phyloP scores from a whole-genome alignment of 2,797 vertebrate species.

The Crenichthys baileyi region DNA sequence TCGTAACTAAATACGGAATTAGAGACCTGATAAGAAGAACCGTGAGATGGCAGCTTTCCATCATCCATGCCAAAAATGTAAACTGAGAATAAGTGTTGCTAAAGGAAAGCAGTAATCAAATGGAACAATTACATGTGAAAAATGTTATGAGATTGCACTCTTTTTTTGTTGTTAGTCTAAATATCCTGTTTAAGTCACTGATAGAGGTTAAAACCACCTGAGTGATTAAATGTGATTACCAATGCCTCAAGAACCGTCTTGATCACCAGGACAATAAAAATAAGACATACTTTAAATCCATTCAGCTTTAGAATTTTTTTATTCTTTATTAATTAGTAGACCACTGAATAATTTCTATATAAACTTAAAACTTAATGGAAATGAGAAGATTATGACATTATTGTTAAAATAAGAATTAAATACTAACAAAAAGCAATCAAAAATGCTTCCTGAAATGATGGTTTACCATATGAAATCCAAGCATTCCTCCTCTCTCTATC shows the following conservation, averaged over 20 bases:
- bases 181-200: constrained; percentile 30
- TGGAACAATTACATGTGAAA: constrained; percentile 10
- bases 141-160: constrained; percentile 5
- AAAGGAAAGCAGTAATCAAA: neutral
- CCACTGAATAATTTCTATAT: too few relatives aligned
- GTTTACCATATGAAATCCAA: constrained; percentile 1
- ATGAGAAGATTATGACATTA: neutral
- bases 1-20: neutral
- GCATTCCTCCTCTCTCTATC: neutral
- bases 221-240: constrained; percentile 36
- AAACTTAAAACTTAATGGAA: neutral
- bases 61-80: neutral
- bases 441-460: neutral
- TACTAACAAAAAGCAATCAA: neutral
- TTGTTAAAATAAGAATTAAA: neutral
- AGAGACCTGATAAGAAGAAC: neutral
- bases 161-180: constrained; percentile 15
- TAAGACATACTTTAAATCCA: constrained; percentile 10
- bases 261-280: constrained; percentile 3
- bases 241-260: constrained; percentile 5
- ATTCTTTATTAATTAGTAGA: too few relatives aligned
- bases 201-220: constrained; percentile 24
- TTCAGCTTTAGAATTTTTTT: neutral
- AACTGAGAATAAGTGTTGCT: neutral
- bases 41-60: neutral